Conservation (phyloP, 2,113 vertebrate genomes). For the Marmota flaviventris region DNA sequence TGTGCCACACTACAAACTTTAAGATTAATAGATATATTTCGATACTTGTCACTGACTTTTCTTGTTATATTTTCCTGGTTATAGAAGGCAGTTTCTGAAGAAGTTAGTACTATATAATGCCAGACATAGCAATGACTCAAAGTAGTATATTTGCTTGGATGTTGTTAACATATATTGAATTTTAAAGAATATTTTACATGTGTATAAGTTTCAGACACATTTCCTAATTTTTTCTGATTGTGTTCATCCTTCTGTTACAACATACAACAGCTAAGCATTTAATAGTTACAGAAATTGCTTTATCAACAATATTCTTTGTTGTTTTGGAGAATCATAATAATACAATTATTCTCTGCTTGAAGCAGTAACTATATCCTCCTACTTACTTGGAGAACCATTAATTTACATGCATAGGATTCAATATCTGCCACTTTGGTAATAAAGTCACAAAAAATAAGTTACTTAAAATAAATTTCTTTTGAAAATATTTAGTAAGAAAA, state of each 20-base stretch:
- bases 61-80: neutral
- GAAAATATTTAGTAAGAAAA: constrained; percentile 52
- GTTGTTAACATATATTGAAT: neutral
- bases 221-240: neutral
- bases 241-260: neutral
- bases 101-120: neutral
- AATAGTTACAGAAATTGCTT: neutral
- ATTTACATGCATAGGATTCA: neutral
- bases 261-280: neutral
- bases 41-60: neutral
- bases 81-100: neutral
- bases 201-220: neutral
- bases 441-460: too few relatives aligned
- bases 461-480: neutral
- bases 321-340: neutral
- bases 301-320: neutral
- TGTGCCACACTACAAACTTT: neutral
- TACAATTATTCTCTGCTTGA: constrained; percentile 33
- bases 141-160: neutral
- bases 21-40: neutral
- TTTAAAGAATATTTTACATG: neutral
- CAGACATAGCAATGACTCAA: neutral
- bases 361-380: neutral
- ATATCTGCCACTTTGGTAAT: neutral
- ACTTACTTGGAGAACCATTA: neutral